Evolutionary conservation across 2,888 invertebrate species (phyloP), one percentile per base, ranked within the genome.

Genomic region (Eupsilia transversa): DNA sequence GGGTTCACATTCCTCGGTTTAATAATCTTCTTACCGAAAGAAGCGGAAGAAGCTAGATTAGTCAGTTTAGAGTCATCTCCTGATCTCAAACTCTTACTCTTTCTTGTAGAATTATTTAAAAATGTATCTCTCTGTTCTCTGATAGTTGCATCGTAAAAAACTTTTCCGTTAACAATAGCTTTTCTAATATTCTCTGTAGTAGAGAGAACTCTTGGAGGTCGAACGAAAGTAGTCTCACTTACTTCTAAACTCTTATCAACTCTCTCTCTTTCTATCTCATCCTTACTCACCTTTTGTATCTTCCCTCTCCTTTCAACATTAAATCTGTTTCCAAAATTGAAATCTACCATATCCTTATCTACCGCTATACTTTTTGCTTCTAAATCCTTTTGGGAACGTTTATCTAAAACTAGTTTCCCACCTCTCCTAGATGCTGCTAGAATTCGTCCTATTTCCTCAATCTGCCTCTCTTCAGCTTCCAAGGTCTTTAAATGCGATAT

Each of bases 391-490:
- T 96, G 94, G 0, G 96, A 94, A 41, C 94, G 86, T 80, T 96
- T 96, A 70, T 96, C 95, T 77, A 96, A 52, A 38, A 94, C 89
- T 0, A 96, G 79, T 77, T 95, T 95, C 0, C 93, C 92, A 1
- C 94, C 95, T 43, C 96, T 91, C 70, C 93, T 92, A 0, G 94
- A 93, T 3, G 96, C 96, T 9, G 96, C 96, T 82, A 96, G 71
- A 27, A 96, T 89, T 78, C 96, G 92, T 0, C 96, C 96, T 38
- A 96, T 96, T 41, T 94, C 96, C 88, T 96, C 96, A 56, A 96
- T 96, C 83, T 96, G 96, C 68, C 91, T 93, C 70, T 96, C 96
- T 89, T 96, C 96, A 0, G 96, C 96, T 86, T 96, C 94, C 64
- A 96, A 89, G 60, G 94, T 94, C 88, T 94, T 96, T 2, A 94